Percentiles rank a stretch among this genome's conserved stretches.
These are phyloP conservation scores for Agrochola macilenta DNA, from an alignment of 2,888 invertebrate genomes.

Conservation along the genomic window DNA sequence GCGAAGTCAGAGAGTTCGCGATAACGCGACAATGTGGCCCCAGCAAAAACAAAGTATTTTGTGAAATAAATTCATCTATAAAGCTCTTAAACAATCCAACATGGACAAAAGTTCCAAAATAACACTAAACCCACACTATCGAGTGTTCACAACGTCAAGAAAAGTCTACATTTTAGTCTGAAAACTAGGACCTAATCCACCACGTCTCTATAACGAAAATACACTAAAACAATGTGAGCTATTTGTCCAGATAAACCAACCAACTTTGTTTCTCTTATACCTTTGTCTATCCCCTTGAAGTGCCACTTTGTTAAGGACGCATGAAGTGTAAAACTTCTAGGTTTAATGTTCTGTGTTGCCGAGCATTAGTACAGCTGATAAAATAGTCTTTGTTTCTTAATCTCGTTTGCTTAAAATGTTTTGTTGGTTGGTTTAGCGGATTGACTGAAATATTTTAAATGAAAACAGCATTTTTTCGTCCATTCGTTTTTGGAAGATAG, in stretches of 20 bases:
- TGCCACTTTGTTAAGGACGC: slow-evolving; percentile 55
- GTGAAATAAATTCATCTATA: not conserved
- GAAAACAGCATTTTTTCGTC: not conserved
- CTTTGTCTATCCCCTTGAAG: slow-evolving; percentile 46
- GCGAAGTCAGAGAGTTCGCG: too few species aligned
- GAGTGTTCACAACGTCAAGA: slow-evolving; percentile 28
- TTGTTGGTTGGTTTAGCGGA: not conserved
- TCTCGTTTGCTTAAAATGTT: slow-evolving; percentile 24
- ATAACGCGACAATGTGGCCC: too few species aligned
- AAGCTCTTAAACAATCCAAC: not conserved
- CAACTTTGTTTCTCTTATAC: slow-evolving; percentile 48
- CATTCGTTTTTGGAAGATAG: not conserved
- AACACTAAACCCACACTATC: slow-evolving; percentile 30
- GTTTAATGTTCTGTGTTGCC: slow-evolving; percentile 52
- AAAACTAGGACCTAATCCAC: slow-evolving; percentile 31
- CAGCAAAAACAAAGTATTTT: not conserved
- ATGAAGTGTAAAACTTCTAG: slow-evolving; percentile 58
- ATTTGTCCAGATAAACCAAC: slow-evolving; percentile 61
- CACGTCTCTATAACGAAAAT: slow-evolving; percentile 55
- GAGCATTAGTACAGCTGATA: slow-evolving; percentile 44
- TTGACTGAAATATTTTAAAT: slow-evolving; percentile 4
- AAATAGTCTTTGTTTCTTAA: slow-evolving; percentile 49
- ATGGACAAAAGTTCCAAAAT: slow-evolving; percentile 18
- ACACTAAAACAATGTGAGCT: slow-evolving; percentile 54
- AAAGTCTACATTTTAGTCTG: slow-evolving; percentile 44